Evolutionary conservation across 2,888 invertebrate species (phyloP), one percentile per base, ranked within the genome.

Genomic region (Listrodromus nycthemerus): DNA sequence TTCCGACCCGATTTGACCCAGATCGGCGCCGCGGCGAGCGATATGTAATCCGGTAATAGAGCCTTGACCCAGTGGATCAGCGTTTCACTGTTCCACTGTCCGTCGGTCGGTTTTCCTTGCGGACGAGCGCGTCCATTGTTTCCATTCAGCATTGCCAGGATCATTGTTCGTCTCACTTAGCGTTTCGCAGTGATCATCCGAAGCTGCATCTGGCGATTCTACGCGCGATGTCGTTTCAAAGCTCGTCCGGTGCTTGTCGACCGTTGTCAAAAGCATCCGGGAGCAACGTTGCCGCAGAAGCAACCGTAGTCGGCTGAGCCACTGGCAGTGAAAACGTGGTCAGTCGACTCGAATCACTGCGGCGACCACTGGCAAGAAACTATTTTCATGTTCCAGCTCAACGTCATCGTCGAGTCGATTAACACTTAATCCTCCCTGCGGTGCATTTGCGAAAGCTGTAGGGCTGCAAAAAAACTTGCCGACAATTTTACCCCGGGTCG

Each of bases 1-100:
- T 13, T 24, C 19, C 24, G 24, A 55, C 55, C 55, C 69, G 50
- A 19, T 16, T 16, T 48, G 30, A 69, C 69, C 50, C 50, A 50
- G 69, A 69, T 69, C 48, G 48, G 48, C n/a, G 69, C 55, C 13
- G n/a, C 27, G 8, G 33, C 27, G 63, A 16, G n/a, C 24, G 63
- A 30, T 69, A 69, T 50, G 27, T 63, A 50, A 69, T 69, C 50
- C 50, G 4, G 50, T 69, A 69, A 69, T 50, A 50, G 69, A 69
- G 69, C 24, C 50, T 19, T 50, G 27, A 69, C 30, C 30, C 69
- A 48, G 24, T 69, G 69, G n/a, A 30, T 69, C 45, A 66, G 41
- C 19, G 21, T 66, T 45, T 41, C 55, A 24, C 55, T 24, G 55
- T 55, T 55, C 55, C 24, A 24, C 21, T 55, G 4, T 21, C 21